phyloP scores from a whole-genome alignment of 2,113 vertebrate species.

The Hippoglossus stenolepis region DNA sequence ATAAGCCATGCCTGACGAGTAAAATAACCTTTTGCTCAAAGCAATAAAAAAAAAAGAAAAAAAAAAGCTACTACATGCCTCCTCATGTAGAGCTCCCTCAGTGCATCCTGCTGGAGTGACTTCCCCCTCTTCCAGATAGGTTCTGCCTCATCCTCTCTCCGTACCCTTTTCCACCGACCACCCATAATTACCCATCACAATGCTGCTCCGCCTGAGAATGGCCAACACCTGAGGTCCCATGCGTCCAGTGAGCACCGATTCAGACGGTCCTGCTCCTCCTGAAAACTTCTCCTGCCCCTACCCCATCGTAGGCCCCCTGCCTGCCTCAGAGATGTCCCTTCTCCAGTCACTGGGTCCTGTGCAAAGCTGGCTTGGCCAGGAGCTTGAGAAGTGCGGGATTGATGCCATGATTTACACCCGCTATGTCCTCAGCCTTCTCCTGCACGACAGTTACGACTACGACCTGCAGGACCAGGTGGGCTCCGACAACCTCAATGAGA shows the following conservation, averaged over 20 bases:
- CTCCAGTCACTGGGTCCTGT: slow-evolving; percentile 98
- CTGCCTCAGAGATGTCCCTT: slow-evolving; percentile 96
- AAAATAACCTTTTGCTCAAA: slow-evolving; percentile 86
- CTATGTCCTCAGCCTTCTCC: slow-evolving; percentile 98
- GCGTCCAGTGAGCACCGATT: slow-evolving; percentile 91
- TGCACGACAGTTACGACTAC: slow-evolving; percentile 98
- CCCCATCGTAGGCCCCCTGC: slow-evolving; percentile 85
- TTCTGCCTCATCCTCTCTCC: slow-evolving; percentile 77
- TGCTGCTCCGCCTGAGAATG: slow-evolving; percentile 88
- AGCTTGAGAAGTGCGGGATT: slow-evolving; percentile 99
- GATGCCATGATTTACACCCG: slow-evolving; percentile 99
- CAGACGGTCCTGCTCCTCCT: slow-evolving; percentile 93
- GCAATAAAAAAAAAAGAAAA: slow-evolving; percentile 73
- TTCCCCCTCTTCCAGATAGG: slow-evolving; percentile 83
- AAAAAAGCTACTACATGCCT: slow-evolving; percentile 82
- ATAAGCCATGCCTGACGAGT: slow-evolving; percentile 90
- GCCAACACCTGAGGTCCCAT: slow-evolving; percentile 93
- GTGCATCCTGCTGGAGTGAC: slow-evolving; percentile 90
- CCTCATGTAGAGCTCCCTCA: slow-evolving; percentile 88
- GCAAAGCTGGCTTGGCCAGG: slow-evolving; percentile 99
- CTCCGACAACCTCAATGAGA: neutral
- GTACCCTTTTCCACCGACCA: slow-evolving; percentile 47
- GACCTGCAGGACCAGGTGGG: slow-evolving; percentile 98
- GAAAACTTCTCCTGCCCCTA: slow-evolving; percentile 89
- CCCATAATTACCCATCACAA: slow-evolving; percentile 79